Base-by-base conservation (phyloP, 2,888 invertebrate genomes). In the Hyposoter dolosus region DNA sequence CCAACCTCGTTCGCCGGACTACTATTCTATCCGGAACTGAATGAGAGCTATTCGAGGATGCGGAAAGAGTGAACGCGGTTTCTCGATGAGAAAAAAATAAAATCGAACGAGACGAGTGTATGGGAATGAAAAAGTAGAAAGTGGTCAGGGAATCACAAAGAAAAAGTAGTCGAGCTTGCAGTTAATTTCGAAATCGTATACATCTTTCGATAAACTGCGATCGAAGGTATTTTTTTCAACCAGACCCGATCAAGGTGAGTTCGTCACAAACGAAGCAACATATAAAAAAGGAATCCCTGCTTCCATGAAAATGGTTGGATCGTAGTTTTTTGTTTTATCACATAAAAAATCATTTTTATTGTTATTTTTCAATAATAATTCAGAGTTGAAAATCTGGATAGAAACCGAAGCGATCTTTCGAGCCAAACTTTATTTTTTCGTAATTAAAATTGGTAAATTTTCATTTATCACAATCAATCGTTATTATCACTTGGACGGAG, bases 11-110 rank as follows among this genome's bases (percentile, higher is more conserved):
- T 74, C 60, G 23, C 74, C 68, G 56, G 28, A 12, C 88, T 87
- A 78, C 86, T 86, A 85, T 74, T n/a, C 53, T 17, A n/a, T 50
- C 77, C 89, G 89, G 35, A 43, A 69, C 79, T 74, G 43, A 47
- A 56, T 56, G 63, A 72, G 56, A 84, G 71, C 68, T 65, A 69
- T 63, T 50, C 45, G 40, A 53, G 32, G 65, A 19, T 43, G 47
- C 50, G 50, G 32, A n/a, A 71, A 76, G 56, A 76, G 76, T 76
- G 69, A 65, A 75, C 69, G 76, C 45, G 45, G 78, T 76, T 81
- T 84, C 72, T 56, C 74, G 56, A n/a, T 65, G 53, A 7, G 23
- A 35, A 19, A 45, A 35, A 50, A 45, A 40, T 74, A n/a, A 23
- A 71, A 80, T 68, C 60, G 56, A 78, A 50, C 43, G 65, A 45